Base-by-base conservation (phyloP, 1,140 invertebrate genomes). In the Chironomus tepperi region DNA sequence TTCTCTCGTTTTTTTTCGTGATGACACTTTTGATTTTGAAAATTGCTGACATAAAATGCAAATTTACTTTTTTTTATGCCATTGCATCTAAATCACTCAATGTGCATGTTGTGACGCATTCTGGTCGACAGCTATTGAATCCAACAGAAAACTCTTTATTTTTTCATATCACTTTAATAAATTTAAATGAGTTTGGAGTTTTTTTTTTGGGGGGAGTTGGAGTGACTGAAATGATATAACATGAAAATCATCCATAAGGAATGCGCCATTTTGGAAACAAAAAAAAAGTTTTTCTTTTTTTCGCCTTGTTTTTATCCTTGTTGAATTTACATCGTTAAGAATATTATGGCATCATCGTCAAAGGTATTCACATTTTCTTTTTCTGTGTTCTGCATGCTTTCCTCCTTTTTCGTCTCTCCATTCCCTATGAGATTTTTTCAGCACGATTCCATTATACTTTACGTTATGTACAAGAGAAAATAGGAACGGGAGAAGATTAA, bases 341-440 rank as follows among this genome's bases (percentile, higher is more conserved):
- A 18, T 67, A 67, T 67, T 67, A 67, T 67, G n/a, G 64, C 64
- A 67, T 67, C 64, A 67, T 67, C 64, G 64, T 67, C 64, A 67
- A 67, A 67, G 64, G 64, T 67, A 67, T 67, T 67, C 47, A 57
- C 9, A 10, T 12, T 67, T 67, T 67, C 18, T 67, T n/a, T 15
- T 5, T n/a, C n/a, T 67, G 5, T 18, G 9, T 15, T 67, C 64
- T 67, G 7, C 64, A 18, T 18, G 12, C n/a, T 67, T 67, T 9
- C 64, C 8, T 47, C 8, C 43, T 47, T 47, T 47, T 47, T 47
- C 15, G n/a, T n/a, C n/a, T n/a, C 8, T 47, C 43, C 15, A 3
- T 47, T 47, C 43, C 43, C 43, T 47, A 47, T 47, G 43, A 47
- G 43, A 47, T 9, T 47, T 47, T 15, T 43, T 6, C 42, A 7